A percentile compares a stretch with the other conserved stretches of the same genome.
Conservation (phyloP, 2,797 vertebrate genomes). For the Vespertilio murinus region DNA sequence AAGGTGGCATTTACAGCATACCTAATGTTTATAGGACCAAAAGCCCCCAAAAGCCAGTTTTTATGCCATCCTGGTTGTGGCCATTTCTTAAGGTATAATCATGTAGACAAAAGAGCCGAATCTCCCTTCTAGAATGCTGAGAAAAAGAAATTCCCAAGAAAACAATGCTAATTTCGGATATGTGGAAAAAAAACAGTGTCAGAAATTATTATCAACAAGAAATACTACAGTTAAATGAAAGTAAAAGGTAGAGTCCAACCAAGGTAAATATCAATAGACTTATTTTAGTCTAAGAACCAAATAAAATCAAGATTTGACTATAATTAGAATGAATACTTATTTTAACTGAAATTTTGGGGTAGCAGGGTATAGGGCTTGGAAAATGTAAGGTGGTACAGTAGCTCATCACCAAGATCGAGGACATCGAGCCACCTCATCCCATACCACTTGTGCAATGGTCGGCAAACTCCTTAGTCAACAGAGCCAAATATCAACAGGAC, state of each 20-base stretch:
- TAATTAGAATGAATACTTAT: not conserved
- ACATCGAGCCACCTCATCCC: not conserved
- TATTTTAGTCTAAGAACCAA: not conserved
- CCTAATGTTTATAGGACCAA: not conserved
- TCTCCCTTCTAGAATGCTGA: not conserved
- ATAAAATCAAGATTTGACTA: not conserved
- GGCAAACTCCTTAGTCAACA: too few species aligned
- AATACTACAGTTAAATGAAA: not conserved
- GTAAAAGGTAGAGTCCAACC: not conserved
- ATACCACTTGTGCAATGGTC: not conserved
- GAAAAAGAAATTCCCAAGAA: not conserved
- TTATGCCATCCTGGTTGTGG: not conserved
- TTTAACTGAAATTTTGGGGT: not conserved
- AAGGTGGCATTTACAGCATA: not conserved
- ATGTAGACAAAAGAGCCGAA: not conserved
- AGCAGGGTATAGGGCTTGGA: not conserved
- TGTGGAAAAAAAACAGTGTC: not conserved
- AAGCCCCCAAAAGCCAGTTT: not conserved
- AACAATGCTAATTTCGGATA: not conserved
- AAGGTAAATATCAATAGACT: not conserved
- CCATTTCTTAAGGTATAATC: constrained; percentile 21
- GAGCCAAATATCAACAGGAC: too few species aligned
- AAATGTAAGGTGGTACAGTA: not conserved
- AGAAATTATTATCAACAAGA: not conserved
- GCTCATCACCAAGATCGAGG: not conserved